These are phyloP conservation scores for Contarinia nasturtii DNA, from an alignment of 1,140 invertebrate species.

Conservation along the genomic window DNA sequence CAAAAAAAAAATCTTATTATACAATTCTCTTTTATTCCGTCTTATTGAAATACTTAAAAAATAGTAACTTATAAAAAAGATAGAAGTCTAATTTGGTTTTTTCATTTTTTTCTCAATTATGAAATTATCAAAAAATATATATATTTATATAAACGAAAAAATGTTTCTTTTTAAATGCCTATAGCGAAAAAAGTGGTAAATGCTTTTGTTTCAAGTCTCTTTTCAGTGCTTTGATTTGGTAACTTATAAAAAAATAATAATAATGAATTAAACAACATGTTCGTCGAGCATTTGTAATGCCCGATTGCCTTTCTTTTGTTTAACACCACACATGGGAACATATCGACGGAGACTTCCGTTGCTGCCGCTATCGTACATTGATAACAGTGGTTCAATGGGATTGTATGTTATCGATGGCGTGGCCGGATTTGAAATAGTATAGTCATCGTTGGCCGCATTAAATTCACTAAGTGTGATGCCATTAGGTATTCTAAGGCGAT, in stretches of 20 bases:
- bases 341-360: constrained; percentile 3
- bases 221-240: too few species aligned
- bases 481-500: constrained; percentile 1
- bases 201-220: too few species aligned
- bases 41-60: too few species aligned
- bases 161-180: too few species aligned
- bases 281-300: background rate
- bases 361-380: background rate
- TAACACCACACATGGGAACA: constrained; percentile 4
- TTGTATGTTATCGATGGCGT: background rate
- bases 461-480: constrained; percentile 1
- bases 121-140: too few species aligned
- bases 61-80: too few species aligned
- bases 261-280: too few species aligned
- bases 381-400: constrained; percentile 2
- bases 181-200: too few species aligned
- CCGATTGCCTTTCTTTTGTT: constrained; percentile 1
- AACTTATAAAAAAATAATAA: too few species aligned
- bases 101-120: background rate
- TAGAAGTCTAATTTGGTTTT: background rate
- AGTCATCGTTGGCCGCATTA: background rate
- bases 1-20: too few species aligned
- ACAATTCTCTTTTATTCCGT: too few species aligned
- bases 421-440: background rate
- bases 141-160: too few species aligned